These are phyloP conservation scores for Dendrocopos noguchii DNA, from an alignment of 2,113 vertebrate species.

Conservation along the genomic window DNA sequence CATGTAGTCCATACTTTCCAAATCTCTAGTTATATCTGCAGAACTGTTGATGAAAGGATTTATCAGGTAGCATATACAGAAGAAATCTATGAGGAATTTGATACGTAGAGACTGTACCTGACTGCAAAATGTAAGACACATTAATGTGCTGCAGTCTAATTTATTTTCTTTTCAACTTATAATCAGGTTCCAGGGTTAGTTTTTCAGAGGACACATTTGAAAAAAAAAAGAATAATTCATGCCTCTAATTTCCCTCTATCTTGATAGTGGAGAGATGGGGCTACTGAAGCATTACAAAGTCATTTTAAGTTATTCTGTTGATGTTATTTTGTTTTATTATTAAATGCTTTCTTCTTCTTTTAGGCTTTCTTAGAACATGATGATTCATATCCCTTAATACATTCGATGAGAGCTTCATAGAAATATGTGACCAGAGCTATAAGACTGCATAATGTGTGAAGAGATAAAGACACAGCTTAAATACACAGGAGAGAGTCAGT, in stretches of 20 bases:
- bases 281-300: constrained; percentile 30
- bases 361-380: not conserved
- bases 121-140: not conserved
- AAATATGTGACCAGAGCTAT: not conserved
- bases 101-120: not conserved
- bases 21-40: not conserved
- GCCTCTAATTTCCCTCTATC: not conserved
- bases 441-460: not conserved
- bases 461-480: not conserved
- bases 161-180: constrained; percentile 13
- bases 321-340: constrained; percentile 23
- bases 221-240: constrained; percentile 19
- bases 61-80: not conserved
- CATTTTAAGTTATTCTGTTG: constrained; percentile 3
- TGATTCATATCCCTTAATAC: not conserved
- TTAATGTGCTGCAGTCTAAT: constrained; percentile 19
- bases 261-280: constrained; percentile 21
- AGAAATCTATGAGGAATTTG: not conserved
- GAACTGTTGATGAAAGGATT: not conserved
- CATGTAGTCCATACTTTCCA: not conserved
- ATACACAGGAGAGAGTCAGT: not conserved
- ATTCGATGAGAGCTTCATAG: not conserved
- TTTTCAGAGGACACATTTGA: not conserved
- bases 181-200: constrained; percentile 7
- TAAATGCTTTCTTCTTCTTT: constrained; percentile 9